phyloP scores from a whole-genome alignment of 2,888 invertebrate species.

The Osmoderma eremita region DNA sequence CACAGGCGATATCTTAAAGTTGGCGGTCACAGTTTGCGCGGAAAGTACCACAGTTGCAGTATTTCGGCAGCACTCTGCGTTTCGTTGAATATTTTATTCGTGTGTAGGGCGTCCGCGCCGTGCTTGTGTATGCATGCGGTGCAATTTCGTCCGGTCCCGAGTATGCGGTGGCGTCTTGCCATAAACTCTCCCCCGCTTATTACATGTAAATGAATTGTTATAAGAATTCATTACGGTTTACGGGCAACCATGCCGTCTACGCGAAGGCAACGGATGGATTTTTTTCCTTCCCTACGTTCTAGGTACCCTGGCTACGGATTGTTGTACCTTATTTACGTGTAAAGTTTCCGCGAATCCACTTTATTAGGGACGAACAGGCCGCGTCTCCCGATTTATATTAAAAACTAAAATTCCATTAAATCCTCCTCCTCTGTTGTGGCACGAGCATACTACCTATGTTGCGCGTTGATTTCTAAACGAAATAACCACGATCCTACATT shows the following conservation, averaged over 20 bases:
- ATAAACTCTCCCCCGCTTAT: background rate
- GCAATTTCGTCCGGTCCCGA: background rate
- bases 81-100: constrained; percentile 15
- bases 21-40: background rate
- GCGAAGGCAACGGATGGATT: background rate
- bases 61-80: background rate
- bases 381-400: constrained; percentile 2
- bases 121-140: background rate
- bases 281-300: background rate
- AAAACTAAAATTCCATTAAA: constrained; percentile 7
- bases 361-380: too few species aligned
- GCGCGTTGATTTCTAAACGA: too few species aligned
- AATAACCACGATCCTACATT: too few species aligned
- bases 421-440: background rate
- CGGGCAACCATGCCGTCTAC: background rate
- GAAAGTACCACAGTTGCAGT: background rate
- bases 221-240: constrained; percentile 18
- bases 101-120: background rate
- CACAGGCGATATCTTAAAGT: too few species aligned
- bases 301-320: background rate
- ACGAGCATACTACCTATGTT: too few species aligned
- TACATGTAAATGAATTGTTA: constrained; percentile 26
- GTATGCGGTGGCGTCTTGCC: background rate
- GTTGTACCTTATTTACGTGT: too few species aligned
- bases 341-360: too few species aligned